Conservation (phyloP, 2,113 vertebrate species). For the Hylia prasina region DNA sequence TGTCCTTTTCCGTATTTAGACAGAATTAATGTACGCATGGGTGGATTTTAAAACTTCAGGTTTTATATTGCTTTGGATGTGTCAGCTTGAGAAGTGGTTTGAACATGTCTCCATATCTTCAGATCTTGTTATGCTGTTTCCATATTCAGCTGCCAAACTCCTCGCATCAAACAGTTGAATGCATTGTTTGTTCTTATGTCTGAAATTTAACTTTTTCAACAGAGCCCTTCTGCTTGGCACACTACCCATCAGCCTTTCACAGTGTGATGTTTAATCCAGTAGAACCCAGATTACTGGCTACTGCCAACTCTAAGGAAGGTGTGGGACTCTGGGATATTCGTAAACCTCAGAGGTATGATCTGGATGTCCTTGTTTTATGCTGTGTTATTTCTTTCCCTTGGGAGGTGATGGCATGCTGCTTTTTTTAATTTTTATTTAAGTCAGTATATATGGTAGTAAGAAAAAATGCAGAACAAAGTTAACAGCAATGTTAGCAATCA, state of each 20-base stretch:
- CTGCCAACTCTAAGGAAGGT: conserved; percentile 98
- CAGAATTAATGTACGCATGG: not conserved
- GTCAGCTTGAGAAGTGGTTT: conserved; percentile 4
- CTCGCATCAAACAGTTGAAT: not conserved
- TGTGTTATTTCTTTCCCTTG: not conserved
- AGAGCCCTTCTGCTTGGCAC: conserved; percentile 99
- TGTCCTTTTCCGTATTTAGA: conserved; percentile 8
- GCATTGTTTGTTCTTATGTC: not conserved
- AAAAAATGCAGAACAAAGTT: not conserved
- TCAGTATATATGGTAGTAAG: not conserved
- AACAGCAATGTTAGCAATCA: not conserved
- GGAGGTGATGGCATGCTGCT: not conserved
- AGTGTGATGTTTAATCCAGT: conserved; percentile 99
- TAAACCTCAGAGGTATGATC: conserved; percentile 91
- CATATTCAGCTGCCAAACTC: not conserved
- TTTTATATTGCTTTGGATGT: not conserved
- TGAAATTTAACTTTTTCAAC: conserved; percentile 44
- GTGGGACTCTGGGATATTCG: conserved; percentile 98
- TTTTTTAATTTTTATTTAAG: not conserved
- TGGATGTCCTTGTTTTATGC: not conserved
- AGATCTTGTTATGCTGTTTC: not conserved
- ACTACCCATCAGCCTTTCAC: conserved; percentile 97
- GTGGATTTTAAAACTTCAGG: not conserved
- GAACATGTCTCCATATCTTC: not conserved
- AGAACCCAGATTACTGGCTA: conserved; percentile 92